Conservation (phyloP, 2,113 vertebrate genomes). For the Neoarius graeffei region DNA sequence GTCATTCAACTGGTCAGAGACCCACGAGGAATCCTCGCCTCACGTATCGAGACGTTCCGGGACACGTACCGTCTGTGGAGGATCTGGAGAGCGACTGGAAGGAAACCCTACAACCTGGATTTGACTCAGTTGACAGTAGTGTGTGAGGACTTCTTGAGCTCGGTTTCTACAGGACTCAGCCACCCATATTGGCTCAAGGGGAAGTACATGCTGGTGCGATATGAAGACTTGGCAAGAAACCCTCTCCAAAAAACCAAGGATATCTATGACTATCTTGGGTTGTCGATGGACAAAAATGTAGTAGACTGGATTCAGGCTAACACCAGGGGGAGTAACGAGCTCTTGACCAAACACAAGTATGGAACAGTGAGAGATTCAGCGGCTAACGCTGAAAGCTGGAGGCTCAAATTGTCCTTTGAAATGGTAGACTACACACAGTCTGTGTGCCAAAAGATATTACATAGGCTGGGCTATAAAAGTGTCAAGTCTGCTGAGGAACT, state of each 20-base stretch:
- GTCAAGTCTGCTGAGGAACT: conserved; percentile 86
- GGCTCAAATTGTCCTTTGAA: conserved; percentile 90
- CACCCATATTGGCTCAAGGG: conserved; percentile 90
- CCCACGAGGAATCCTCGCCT: conserved; percentile 90
- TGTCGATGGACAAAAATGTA: conserved; percentile 86
- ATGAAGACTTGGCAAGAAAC: conserved; percentile 92
- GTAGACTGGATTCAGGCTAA: conserved; percentile 94
- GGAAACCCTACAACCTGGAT: conserved; percentile 91
- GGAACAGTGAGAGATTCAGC: conserved; percentile 93
- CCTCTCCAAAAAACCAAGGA: conserved; percentile 92
- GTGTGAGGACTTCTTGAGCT: conserved; percentile 92
- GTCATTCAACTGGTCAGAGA: conserved; percentile 95
- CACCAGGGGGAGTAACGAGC: conserved; percentile 84
- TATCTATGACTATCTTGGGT: conserved; percentile 91
- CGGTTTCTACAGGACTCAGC: conserved; percentile 86
- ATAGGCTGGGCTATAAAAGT: conserved; percentile 87
- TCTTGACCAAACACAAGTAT: conserved; percentile 91
- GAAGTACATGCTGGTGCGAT: conserved; percentile 95
- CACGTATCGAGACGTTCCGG: conserved; percentile 92
- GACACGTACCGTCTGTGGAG: conserved; percentile 94
- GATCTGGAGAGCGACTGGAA: conserved; percentile 92
- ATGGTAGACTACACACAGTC: conserved; percentile 93
- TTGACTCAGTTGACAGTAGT: conserved; percentile 88
- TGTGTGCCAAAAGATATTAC: conserved; percentile 86
- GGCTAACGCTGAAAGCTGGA: conserved; percentile 92